Evolutionary conservation across 2,113 vertebrate species (phyloP).

Genomic region (Meleagris gallopavo): DNA sequence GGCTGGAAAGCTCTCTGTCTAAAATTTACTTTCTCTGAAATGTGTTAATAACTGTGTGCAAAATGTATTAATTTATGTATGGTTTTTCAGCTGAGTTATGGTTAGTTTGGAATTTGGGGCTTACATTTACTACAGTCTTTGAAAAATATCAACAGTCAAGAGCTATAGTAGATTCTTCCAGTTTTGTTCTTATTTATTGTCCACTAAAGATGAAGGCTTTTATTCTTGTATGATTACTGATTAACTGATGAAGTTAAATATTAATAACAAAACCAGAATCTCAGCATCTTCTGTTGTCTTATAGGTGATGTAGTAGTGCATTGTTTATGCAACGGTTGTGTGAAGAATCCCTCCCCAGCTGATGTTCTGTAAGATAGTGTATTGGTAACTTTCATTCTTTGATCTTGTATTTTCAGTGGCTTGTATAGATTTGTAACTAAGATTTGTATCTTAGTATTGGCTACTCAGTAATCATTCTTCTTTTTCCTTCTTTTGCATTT

Average conservation of each 20-base stretch:
- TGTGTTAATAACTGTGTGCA: background rate
- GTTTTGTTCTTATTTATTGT: background rate
- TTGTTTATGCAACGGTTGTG: background rate
- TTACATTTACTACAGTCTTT: background rate
- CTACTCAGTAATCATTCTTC: background rate
- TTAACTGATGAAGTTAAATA: background rate
- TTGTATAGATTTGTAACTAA: background rate
- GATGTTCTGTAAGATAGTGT: background rate
- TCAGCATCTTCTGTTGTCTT: background rate
- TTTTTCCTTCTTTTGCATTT: background rate
- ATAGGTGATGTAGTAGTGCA: background rate
- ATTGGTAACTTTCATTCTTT: background rate
- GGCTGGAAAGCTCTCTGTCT: background rate
- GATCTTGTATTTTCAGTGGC: background rate
- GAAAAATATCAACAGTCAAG: background rate
- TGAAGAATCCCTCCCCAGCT: background rate
- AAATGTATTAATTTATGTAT: background rate
- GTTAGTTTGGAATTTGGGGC: background rate
- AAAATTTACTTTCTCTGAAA: background rate
- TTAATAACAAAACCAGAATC: background rate
- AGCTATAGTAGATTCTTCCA: background rate
- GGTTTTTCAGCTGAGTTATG: background rate
- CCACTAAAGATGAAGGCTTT: background rate
- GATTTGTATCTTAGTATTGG: accelerated
- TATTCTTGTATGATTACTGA: background rate